phyloP scores from a whole-genome alignment of 2,113 vertebrate genomes.

The Gymnarchus niloticus region DNA sequence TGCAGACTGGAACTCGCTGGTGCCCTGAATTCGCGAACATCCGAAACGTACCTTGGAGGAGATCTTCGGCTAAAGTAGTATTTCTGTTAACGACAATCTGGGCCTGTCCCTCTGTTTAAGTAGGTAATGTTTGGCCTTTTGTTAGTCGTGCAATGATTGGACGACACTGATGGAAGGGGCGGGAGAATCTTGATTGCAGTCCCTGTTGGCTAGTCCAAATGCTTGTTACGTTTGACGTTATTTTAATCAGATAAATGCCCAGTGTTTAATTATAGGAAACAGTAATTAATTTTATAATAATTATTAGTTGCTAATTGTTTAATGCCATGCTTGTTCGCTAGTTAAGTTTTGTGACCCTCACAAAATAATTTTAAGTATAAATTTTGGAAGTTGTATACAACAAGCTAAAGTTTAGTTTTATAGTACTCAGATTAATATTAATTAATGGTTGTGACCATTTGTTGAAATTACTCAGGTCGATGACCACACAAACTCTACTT shows the following conservation, averaged over 20 bases:
- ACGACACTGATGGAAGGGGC: constrained; percentile 68
- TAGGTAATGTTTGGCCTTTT: constrained; percentile 58
- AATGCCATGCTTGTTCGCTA: neutral
- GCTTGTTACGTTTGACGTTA: neutral
- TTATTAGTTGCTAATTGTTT: neutral
- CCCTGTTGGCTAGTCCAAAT: constrained; percentile 34
- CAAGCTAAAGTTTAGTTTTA: neutral
- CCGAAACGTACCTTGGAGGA: neutral
- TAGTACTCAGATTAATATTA: neutral
- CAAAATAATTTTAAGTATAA: neutral
- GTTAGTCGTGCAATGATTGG: constrained; percentile 63
- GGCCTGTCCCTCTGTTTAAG: constrained; percentile 48
- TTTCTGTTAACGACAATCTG: constrained; percentile 29
- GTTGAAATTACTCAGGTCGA: neutral
- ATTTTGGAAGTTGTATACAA: neutral
- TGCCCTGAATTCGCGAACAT: neutral
- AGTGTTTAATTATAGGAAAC: neutral
- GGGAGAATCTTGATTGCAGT: constrained; percentile 62
- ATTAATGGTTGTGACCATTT: neutral
- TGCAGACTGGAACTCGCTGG: constrained; percentile 23
- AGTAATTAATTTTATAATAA: neutral
- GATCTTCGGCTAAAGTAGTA: neutral
- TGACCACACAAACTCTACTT: neutral
- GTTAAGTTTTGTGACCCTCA: neutral
- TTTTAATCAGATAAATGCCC: neutral